phyloP scores from a whole-genome alignment of 2,888 invertebrate species.

The Toxonevra muliebris region DNA sequence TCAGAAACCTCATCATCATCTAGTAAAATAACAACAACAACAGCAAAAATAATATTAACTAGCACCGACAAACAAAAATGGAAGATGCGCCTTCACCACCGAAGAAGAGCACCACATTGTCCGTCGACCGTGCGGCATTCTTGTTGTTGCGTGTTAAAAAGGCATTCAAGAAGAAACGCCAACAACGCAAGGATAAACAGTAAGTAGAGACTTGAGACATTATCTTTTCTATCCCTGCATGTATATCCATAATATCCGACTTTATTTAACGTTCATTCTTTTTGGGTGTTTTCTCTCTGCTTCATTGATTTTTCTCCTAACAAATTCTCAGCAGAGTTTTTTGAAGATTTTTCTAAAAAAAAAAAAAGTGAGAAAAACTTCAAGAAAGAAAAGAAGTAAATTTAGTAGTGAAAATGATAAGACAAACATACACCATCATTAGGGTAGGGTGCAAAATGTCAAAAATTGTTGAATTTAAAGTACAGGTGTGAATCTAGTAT shows the following conservation, averaged over 20 bases:
- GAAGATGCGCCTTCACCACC: constrained; percentile 48
- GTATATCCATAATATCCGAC: background rate
- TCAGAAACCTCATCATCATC: background rate
- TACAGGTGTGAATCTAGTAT: no score
- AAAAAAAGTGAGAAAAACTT: no score
- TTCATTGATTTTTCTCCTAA: background rate
- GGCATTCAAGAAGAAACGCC: constrained; percentile 89
- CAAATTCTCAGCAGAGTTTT: no score
- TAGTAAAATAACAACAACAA: background rate
- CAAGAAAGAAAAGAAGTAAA: no score
- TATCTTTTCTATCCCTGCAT: background rate
- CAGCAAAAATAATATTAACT: background rate
- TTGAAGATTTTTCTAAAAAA: no score
- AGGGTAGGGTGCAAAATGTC: no score
- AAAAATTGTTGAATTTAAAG: no score
- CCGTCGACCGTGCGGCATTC: constrained; percentile 90
- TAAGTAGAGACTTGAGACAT: constrained; percentile 66
- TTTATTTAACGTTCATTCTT: background rate
- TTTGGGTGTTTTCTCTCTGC: background rate
- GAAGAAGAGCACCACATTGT: constrained; percentile 68
- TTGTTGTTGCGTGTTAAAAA: constrained; percentile 86
- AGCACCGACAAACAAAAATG: constrained; percentile 37
- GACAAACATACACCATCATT: no score
- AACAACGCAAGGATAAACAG: constrained; percentile 87
- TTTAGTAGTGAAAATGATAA: no score